phyloP scores from a whole-genome alignment of 2,113 vertebrate genomes.

The Phalacrocorax brasilianus region DNA sequence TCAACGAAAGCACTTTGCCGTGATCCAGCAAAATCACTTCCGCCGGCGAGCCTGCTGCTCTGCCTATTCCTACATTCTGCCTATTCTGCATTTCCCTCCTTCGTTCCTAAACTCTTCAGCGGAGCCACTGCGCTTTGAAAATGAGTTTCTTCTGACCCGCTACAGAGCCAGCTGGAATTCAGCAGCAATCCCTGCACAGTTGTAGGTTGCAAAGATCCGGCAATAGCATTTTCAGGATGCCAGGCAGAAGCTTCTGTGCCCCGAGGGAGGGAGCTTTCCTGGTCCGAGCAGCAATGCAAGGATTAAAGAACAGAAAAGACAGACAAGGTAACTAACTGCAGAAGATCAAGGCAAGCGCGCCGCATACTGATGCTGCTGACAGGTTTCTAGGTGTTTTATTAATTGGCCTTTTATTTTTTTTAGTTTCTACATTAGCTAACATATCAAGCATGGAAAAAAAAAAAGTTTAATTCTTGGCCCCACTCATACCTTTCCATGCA shows the following conservation, averaged over 20 bases:
- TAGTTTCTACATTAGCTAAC: neutral
- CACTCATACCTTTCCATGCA: neutral
- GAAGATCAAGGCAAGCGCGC: neutral
- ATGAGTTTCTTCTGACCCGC: neutral
- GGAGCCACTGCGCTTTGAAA: neutral
- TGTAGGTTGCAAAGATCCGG: fast-evolving
- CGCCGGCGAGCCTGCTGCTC: neutral
- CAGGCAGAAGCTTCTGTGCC: neutral
- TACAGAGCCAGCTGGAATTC: neutral
- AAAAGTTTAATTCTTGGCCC: neutral
- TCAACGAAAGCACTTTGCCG: neutral
- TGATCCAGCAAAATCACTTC: neutral
- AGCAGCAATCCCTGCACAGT: neutral
- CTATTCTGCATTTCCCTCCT: neutral
- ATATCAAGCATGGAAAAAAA: neutral
- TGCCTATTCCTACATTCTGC: neutral
- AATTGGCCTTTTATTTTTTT: neutral
- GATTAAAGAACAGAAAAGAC: neutral
- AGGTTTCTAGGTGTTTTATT: neutral
- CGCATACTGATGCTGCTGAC: neutral
- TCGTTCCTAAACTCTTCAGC: neutral
- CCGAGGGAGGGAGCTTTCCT: neutral
- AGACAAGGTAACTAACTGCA: neutral
- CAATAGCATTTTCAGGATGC: neutral
- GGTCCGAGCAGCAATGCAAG: neutral